Evolutionary conservation across 2,113 vertebrate genomes (phyloP), one percentile per base, ranked within the genome.

Genomic region (Perognathus longimembris): DNA sequence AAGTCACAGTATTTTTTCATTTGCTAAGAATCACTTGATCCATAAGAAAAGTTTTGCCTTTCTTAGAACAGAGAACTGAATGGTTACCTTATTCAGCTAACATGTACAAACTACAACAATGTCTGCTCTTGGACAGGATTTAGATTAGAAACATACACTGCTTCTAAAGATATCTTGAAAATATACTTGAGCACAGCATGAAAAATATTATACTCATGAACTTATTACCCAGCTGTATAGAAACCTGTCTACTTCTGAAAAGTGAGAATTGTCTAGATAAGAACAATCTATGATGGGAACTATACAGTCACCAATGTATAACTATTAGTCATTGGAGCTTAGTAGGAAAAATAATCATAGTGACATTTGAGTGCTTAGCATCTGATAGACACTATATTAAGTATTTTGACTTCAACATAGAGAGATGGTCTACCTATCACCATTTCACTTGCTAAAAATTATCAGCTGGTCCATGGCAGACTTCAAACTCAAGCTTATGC

Each of bases 31-130:
- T 50, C 7, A 24, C 32, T 32, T 6, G 45, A 75, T 5, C 10
- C 7, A 6, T 32, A 90, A 61, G 24, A 73, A 81, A 92, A 85
- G 28, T 88, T 95, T 84, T 82, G 14, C 45, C 30, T 86, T 80
- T 88, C 50, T 81, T 45, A 87, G 32, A 73, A 86, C 6, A 67
- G 54, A 79, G 82, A 91, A 87, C 57, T 54, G 91, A 94, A 89
- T 77, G 67, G 75, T 69, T 90, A n/a, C 28, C 66, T 34, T 86
- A 71, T 9, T 86, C 63, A 80, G 77, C 36, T 59, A 66, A 32
- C 79, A 83, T 7, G 54, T 66, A 73, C 2, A 70, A 34, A 45
- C 45, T 45, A 45, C 9, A n/a, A 73, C 54, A 34, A 64, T 73
- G 15, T 45, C 79, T 71, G 17, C 20, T 40, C 0, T 40, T 70